Evolutionary conservation across 2,113 vertebrate species (phyloP), one percentile per base, ranked within the genome.

Genomic region (Sprattus sprattus): DNA sequence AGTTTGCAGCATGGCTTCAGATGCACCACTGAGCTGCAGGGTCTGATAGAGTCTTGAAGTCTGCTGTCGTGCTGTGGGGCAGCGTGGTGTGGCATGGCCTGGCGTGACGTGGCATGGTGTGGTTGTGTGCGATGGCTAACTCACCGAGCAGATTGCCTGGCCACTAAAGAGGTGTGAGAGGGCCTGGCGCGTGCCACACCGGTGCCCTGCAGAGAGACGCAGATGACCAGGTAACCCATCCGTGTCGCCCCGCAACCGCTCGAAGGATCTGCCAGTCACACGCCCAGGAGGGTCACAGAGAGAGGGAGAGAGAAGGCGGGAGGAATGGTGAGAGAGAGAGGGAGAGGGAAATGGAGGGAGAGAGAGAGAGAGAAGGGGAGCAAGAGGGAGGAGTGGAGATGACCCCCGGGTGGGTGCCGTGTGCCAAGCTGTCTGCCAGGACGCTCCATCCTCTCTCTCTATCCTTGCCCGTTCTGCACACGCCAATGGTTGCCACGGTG

Each of bases 351-450:
- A 18, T 15, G 49, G 28, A 78, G 25, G 16, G 28, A 39, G 13
- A 3, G 71, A 78, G 71, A 78, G 10, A 18, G 71, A 78, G 71
- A 39, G 28, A 78, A 15, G 16, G 28, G 15, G 71, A 32, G 10
- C 39, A 39, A 32, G 32, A 28, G n/a, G 67, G 18, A 32, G 71
- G 71, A 1, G 32, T 2, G 28, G 91, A 91, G 90, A 91, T 91
- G 93, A 94, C 92, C 92, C 92, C 18, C n/a, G 91, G 90, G 90
- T 82, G 32, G 94, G 92, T 89, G 94, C 94, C 95, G 95, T 81
- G 94, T 91, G 90, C 89, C 95, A 95, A 95, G 94, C 95, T 95
- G 95, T 95, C 71, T 84, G 71, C 39, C 82, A 86, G 78, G 28
- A 20, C 25, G 60, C 49, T 83, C 28, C 47, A 57, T 83, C 49